Evolutionary conservation across 2,113 vertebrate genomes (phyloP).

Genomic region (Pelmatolapia mariae): DNA sequence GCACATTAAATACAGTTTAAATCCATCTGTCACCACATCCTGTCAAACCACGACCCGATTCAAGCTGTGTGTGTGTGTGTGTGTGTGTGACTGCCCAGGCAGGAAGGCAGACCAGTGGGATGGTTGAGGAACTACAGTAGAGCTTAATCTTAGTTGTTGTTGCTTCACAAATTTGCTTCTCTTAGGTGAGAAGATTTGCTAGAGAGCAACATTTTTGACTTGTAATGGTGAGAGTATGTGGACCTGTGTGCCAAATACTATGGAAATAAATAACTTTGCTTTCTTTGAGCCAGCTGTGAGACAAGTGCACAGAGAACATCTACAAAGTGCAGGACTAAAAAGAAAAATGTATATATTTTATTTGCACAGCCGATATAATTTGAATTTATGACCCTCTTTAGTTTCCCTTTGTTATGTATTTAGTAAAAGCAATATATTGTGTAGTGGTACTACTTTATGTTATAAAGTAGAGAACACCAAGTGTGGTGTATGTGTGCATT

Average conservation of each 20-base stretch:
- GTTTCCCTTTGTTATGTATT: background rate
- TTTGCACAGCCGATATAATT: background rate
- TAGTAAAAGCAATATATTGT: background rate
- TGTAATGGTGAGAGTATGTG: background rate
- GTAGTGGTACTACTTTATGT: background rate
- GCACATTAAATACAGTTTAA: background rate
- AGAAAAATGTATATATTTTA: background rate
- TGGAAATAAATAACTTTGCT: background rate
- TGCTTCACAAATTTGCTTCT: background rate
- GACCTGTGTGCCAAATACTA: background rate
- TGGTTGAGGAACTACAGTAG: background rate
- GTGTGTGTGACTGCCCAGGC: background rate
- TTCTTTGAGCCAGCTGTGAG: background rate
- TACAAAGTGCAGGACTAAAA: background rate
- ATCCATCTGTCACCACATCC: background rate
- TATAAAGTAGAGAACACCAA: background rate
- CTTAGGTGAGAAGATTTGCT: background rate
- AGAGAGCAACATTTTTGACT: background rate
- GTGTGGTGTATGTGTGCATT: background rate
- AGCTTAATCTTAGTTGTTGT: background rate
- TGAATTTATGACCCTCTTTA: background rate
- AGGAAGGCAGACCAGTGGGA: background rate
- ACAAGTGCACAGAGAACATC: background rate
- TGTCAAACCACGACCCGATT: background rate
- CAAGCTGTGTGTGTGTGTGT: background rate